phyloP scores from a whole-genome alignment of 2,113 vertebrate genomes.

The Lepus europaeus region DNA sequence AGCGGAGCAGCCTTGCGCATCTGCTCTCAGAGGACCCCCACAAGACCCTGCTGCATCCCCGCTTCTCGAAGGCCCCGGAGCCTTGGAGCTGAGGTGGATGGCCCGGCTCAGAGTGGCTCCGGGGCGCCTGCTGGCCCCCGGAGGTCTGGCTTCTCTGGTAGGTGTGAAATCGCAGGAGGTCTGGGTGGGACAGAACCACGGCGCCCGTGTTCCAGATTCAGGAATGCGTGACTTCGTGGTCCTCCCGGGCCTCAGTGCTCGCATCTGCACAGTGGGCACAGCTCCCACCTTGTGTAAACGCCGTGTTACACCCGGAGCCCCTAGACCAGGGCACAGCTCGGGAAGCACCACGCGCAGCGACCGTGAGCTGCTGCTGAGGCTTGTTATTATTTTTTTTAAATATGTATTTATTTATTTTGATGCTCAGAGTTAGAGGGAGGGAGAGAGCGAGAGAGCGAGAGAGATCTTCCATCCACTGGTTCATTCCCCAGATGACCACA shows the following conservation, averaged over 20 bases:
- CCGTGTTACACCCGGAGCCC: background rate
- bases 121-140: background rate
- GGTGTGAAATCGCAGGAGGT: background rate
- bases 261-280: background rate
- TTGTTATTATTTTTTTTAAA: no score
- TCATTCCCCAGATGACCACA: no score
- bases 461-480: no score
- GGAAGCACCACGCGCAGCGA: background rate
- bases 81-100: background rate
- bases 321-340: background rate
- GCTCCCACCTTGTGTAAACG: background rate
- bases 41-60: background rate
- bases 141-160: background rate
- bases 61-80: background rate
- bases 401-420: no score
- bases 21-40: slow-evolving; percentile 25
- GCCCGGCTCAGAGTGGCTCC: background rate
- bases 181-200: rapidly evolving
- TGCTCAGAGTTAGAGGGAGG: no score
- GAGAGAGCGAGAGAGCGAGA: no score
- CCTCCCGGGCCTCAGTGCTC: background rate
- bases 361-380: background rate
- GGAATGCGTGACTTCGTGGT: background rate
- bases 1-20: background rate
- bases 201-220: background rate